Evolutionary conservation across 1,140 invertebrate genomes (phyloP), one percentile per base, ranked within the genome.

Genomic region (Micrasema longulum): DNA sequence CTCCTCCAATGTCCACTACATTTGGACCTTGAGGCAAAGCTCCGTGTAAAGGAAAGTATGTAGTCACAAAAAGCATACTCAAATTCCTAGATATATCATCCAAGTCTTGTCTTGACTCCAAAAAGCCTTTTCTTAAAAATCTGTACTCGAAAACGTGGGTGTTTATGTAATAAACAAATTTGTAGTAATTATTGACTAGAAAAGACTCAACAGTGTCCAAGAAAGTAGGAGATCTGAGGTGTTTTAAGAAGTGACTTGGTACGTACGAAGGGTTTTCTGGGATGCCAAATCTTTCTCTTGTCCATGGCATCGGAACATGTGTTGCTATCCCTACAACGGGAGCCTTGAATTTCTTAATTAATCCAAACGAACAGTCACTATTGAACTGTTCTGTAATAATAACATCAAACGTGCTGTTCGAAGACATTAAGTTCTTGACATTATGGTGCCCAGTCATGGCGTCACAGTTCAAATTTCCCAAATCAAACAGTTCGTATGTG

Each of bases 301-400:
- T 81, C 88, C 88, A 91, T 1, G 88, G 82, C 78, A 89, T 80
- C 9, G 87, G 70, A 0, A 83, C 79, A 43, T 83, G 84, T 2
- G 88, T 87, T 75, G 83, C 83, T n/a, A 88, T 52, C 0, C 82
- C 81, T 1, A 92, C 85, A 2, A 88, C 82, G 0, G 90, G 91
- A 1, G 86, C 83, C 62, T 88, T 82, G 23, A 89, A 87, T 70
- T 87, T 84, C 66, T 89, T 79, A 31, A 85, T 82, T 7, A 92
- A 81, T 2, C 84, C 87, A 50, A 90, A 77, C 77, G 88, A 87
- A 69, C 91, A 92, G 57, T 92, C 88, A 6, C 85, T 87, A 38
- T 90, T 90, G 75, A 92, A 92, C 55, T 85, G 82, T 76, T 92
- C 90, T 2, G 85, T 81, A 3, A 92, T 75, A 26, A 92, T 85